These are phyloP conservation scores for Clavelina lepadiformis DNA, from an alignment of 23 tunicate genomes.

Conservation along the genomic window DNA sequence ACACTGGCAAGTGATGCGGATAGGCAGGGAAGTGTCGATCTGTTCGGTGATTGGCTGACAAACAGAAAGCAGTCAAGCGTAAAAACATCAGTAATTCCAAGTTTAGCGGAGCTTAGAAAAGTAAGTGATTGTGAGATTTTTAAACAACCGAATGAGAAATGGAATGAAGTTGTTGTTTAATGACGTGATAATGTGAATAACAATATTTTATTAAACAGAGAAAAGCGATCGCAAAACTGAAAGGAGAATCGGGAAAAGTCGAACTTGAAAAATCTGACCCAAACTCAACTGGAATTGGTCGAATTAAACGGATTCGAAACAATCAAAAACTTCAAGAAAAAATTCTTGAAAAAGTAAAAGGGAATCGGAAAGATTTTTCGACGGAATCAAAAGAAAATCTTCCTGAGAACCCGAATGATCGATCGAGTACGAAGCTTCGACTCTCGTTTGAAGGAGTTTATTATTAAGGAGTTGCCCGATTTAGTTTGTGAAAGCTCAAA, in stretches of 20 bases:
- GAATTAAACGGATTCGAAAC: conserved; percentile 15
- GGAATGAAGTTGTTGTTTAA: background rate
- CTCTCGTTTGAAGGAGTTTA: too few species aligned
- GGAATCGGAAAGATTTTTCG: conserved; percentile 21
- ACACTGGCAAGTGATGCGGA: background rate
- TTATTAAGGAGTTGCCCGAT: too few species aligned
- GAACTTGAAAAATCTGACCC: conserved; percentile 42
- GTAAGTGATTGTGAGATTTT: conserved; percentile 3
- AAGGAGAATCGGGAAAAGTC: conserved; percentile 35
- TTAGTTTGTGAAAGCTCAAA: too few species aligned
- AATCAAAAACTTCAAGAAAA: conserved; percentile 25
- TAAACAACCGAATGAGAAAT: background rate
- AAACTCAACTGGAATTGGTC: conserved; percentile 22
- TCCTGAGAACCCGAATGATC: too few species aligned
- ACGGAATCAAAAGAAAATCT: background rate
- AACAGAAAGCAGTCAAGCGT: background rate
- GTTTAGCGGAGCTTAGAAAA: conserved; percentile 41
- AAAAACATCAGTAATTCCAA: background rate
- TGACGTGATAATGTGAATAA: background rate
- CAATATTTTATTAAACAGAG: conserved; percentile 21
- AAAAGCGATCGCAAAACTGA: conserved; percentile 73
- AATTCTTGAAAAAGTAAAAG: conserved; percentile 38
- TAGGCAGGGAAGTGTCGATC: conserved; percentile 19
- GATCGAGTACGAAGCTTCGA: too few species aligned
- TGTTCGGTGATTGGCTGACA: conserved; percentile 40